Evolutionary conservation across 2,888 invertebrate genomes (phyloP).

Genomic region (Hecatera dysodea): DNA sequence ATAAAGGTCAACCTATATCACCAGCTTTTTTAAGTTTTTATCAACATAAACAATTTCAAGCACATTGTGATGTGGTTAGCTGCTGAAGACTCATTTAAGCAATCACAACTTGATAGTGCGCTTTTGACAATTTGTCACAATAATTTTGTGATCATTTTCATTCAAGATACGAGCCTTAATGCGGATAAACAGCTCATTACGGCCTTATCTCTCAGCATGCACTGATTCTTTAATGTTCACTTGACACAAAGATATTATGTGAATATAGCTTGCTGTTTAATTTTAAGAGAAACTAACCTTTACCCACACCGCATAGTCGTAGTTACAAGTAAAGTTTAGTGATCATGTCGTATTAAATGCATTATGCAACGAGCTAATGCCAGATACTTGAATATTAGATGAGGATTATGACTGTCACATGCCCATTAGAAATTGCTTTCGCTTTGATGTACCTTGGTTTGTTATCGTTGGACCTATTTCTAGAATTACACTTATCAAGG

Average conservation of each 20-base stretch:
- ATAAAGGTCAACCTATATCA: background rate
- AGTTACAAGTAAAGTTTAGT: conserved; percentile 27
- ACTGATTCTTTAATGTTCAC: background rate
- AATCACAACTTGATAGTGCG: background rate
- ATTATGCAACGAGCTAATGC: conserved; percentile 46
- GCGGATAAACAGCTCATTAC: background rate
- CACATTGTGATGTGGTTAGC: too few species aligned
- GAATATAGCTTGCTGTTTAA: background rate
- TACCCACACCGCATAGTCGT: background rate
- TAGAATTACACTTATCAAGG: conserved; percentile 22
- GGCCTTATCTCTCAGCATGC: background rate
- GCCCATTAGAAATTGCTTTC: conserved; percentile 36
- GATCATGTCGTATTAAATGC: conserved; percentile 36
- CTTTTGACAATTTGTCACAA: background rate
- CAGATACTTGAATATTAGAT: conserved; percentile 47
- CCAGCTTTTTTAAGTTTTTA: background rate
- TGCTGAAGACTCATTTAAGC: too few species aligned
- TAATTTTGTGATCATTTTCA: background rate
- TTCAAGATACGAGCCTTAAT: background rate
- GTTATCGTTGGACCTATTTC: conserved; percentile 17
- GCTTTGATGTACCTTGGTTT: conserved; percentile 20
- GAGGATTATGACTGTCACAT: conserved; percentile 53
- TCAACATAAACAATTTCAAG: background rate
- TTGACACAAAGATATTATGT: background rate
- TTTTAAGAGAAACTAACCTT: conserved; percentile 17